A percentile compares a stretch with the other conserved stretches of the same genome.
These are phyloP conservation scores for Pteronura brasiliensis DNA, from an alignment of 2,113 vertebrate genomes.

Conservation along the genomic window DNA sequence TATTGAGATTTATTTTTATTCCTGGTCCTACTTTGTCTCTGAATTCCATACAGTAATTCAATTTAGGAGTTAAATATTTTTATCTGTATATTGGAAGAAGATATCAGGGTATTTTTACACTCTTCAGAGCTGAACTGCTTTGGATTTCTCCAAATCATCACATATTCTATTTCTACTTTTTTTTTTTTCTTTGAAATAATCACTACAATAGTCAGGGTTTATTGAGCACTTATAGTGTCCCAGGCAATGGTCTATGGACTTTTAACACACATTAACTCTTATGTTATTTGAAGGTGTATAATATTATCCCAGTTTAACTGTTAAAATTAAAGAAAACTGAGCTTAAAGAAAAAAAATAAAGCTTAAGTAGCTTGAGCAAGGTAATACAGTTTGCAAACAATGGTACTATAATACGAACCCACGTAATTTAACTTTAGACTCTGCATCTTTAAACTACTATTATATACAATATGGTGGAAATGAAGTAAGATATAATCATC, in stretches of 20 bases:
- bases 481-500: background rate
- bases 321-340: background rate
- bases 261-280: background rate
- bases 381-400: background rate
- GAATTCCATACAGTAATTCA: background rate
- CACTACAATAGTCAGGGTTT: background rate
- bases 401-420: background rate
- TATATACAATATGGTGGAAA: background rate
- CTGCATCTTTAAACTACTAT: background rate
- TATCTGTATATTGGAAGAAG: background rate
- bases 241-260: background rate
- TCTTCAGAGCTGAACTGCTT: background rate
- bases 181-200: background rate
- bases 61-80: background rate
- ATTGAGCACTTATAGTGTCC: background rate
- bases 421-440: background rate
- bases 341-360: background rate
- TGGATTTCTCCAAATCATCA: background rate
- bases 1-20: background rate
- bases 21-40: background rate
- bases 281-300: background rate
- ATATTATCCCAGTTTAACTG: background rate
- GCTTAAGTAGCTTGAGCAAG: background rate
- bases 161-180: background rate
- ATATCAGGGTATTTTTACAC: background rate